These are phyloP conservation scores for Acomys russatus DNA, from an alignment of 2,797 vertebrate genomes.

Conservation along the genomic window DNA sequence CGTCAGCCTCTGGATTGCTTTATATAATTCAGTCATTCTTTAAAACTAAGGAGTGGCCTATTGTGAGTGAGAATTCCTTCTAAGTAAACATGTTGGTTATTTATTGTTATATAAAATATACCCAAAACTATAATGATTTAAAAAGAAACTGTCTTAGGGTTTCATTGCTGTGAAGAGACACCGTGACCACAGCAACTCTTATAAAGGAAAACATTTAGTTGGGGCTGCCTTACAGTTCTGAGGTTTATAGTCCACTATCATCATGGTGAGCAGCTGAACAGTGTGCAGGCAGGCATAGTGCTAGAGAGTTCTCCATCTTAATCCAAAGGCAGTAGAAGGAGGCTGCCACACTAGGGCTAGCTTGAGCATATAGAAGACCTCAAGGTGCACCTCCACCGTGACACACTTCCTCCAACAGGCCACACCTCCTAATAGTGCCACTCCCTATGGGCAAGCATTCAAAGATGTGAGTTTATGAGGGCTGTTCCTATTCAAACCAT, in stretches of 20 bases:
- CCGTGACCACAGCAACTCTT: neutral
- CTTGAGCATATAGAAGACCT: neutral
- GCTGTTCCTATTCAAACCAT: too few relatives aligned
- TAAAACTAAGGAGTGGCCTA: neutral
- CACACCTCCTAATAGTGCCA: neutral
- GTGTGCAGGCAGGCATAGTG: neutral
- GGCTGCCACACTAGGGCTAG: neutral
- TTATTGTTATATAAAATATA: neutral
- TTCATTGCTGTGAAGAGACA: neutral
- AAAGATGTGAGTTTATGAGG: too few relatives aligned
- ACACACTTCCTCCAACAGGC: neutral
- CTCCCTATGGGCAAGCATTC: neutral
- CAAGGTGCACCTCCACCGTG: neutral
- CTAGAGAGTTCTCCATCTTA: neutral
- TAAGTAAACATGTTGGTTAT: neutral
- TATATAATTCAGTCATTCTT: constrained; percentile 51
- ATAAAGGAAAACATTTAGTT: neutral
- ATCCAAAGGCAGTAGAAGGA: neutral
- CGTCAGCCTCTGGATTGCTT: neutral
- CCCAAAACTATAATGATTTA: neutral
- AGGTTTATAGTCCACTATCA: neutral
- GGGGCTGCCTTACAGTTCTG: neutral
- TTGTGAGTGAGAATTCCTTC: neutral
- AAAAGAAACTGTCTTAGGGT: neutral
- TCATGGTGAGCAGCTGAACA: neutral